Evolutionary conservation across 2,113 vertebrate genomes (phyloP).

Genomic region (Mastomys coucha): DNA sequence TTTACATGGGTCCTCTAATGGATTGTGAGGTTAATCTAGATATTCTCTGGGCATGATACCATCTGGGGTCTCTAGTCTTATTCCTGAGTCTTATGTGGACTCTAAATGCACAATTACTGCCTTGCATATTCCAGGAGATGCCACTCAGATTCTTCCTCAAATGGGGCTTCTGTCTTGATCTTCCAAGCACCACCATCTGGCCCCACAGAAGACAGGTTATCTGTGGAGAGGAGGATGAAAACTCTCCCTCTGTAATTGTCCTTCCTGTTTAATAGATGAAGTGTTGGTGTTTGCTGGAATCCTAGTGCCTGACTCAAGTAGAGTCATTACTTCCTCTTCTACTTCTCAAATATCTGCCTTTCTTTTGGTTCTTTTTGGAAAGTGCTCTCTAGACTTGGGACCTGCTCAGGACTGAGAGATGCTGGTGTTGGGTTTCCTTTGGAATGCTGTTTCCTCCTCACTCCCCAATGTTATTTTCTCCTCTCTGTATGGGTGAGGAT

Average conservation of each 20-base stretch:
- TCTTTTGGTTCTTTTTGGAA: conserved; percentile 69
- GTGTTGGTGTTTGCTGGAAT: background rate
- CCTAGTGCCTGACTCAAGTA: background rate
- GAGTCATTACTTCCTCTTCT: background rate
- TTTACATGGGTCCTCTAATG: conserved; percentile 73
- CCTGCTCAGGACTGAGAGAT: conserved; percentile 15
- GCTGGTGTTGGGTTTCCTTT: background rate
- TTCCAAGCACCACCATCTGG: conserved; percentile 52
- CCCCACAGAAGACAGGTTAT: background rate
- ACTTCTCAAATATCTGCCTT: background rate
- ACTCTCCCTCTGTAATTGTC: background rate
- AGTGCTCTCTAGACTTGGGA: background rate
- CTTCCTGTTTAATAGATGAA: conserved; percentile 58
- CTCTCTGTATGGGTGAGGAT: conserved; percentile 73
- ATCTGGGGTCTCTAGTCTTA: background rate
- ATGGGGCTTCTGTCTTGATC: conserved; percentile 68
- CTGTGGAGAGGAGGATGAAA: background rate
- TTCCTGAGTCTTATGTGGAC: conserved; percentile 1
- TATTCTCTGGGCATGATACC: background rate
- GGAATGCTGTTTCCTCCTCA: background rate
- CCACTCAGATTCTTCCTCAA: background rate
- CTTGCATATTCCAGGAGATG: background rate
- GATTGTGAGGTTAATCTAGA: conserved; percentile 74
- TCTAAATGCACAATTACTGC: background rate
- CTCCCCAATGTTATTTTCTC: conserved; percentile 69